Evolutionary conservation across 2,113 vertebrate species (phyloP).

Genomic region (Nannospalax galili): DNA sequence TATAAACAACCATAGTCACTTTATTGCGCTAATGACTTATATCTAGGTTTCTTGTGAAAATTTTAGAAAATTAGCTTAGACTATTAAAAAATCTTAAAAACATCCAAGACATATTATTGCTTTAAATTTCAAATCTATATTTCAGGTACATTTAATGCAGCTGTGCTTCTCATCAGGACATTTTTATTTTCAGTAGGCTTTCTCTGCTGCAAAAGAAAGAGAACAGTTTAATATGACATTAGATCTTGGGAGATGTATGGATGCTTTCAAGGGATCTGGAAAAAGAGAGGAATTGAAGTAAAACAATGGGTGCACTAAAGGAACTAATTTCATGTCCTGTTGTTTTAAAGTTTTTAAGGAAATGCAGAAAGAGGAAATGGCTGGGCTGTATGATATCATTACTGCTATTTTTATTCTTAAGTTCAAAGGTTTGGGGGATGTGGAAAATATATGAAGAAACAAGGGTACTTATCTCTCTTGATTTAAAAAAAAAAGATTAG

Average conservation of each 20-base stretch:
- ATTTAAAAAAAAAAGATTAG: no score
- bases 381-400: constrained; percentile 79
- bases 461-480: neutral
- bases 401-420: constrained; percentile 88
- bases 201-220: constrained; percentile 49
- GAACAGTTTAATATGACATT: constrained; percentile 5
- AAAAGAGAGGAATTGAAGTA: constrained; percentile 51
- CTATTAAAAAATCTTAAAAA: constrained; percentile 20
- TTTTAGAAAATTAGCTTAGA: constrained; percentile 29
- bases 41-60: neutral
- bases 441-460: constrained; percentile 79
- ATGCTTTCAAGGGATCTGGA: constrained; percentile 62
- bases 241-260: constrained; percentile 18
- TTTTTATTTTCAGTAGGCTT: constrained; percentile 51
- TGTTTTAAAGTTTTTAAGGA: constrained; percentile 85
- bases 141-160: constrained; percentile 24
- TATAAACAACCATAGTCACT: neutral
- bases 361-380: constrained; percentile 86
- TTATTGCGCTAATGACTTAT: neutral
- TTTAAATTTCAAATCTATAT: constrained; percentile 35
- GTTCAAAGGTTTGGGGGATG: constrained; percentile 58
- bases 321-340: constrained; percentile 79
- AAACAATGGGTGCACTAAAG: constrained; percentile 60
- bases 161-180: constrained; percentile 30
- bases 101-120: neutral